Base-by-base conservation (phyloP, 1,140 invertebrate genomes). In the Drosophila albomicans region DNA sequence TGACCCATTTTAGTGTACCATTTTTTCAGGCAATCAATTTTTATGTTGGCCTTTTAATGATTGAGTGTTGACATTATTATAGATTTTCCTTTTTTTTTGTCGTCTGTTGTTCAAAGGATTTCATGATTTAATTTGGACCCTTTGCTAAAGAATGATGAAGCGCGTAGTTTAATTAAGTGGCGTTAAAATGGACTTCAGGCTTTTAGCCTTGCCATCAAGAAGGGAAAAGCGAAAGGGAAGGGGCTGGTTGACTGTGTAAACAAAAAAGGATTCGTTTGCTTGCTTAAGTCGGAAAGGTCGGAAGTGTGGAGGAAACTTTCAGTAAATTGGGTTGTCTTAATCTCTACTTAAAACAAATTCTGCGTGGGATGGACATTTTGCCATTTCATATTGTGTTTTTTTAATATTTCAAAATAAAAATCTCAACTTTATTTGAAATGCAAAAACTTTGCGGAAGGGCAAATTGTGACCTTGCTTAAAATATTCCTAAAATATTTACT, bases 151-250 rank as follows among this genome's bases (percentile, higher is more conserved):
- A n/a, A 35, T 51, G 61, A n/a, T 54, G 49, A 52, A 65, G 72
- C 76, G 54, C 45, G 68, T 74, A 84, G 79, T 81, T 87, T 87
- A 88, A 87, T 84, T 89, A 87, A 87, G 78, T 84, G 70, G 38
- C 77, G 15, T 86, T 70, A 58, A 79, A 73, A 64, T 57, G 61
- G 57, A 54, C 35, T 69, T 56, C 65, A 30, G 51, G 52, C 25
- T 11, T 46, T 51, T 48, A 41, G 59, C 13, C 61, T 15, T 15
- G 4, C 5, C 1, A 32, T 52, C 2, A 11, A 16, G 10, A 5
- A 52, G 43, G 38, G 8, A 25, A 25, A 25, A 4, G 20, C 3
- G 3, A 25, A 20, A 20, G 20, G 16, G 20, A 38, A 35, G n/a
- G 51, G 16, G 20, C 20, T n/a, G 54, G 54, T 1, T 8, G 43